These are phyloP conservation scores for Plebejus argus DNA, from an alignment of 2,888 invertebrate genomes.

Conservation along the genomic window DNA sequence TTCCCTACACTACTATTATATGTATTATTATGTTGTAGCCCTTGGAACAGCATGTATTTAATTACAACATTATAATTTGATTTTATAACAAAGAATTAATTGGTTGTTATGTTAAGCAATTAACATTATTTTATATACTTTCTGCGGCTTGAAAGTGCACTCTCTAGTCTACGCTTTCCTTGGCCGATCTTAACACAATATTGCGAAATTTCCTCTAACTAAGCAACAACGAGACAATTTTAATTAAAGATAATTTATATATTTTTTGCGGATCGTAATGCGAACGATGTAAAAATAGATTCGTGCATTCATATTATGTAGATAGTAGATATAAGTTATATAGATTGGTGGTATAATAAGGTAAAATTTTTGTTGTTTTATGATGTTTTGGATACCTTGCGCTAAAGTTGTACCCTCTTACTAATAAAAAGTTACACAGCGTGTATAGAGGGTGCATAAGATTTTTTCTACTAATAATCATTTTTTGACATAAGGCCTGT, in stretches of 20 bases:
- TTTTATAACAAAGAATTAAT: neutral
- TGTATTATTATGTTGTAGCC: neutral
- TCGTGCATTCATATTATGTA: neutral
- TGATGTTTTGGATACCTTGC: too few relatives aligned
- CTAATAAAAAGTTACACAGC: too few relatives aligned
- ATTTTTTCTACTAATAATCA: too few relatives aligned
- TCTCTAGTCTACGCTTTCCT: neutral
- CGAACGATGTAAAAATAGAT: neutral
- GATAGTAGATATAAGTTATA: too few relatives aligned
- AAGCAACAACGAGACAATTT: neutral
- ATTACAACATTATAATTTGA: neutral
- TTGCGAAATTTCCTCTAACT: neutral
- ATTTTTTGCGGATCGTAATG: neutral
- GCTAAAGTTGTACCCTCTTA: too few relatives aligned
- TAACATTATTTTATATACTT: slow-evolving; percentile 9
- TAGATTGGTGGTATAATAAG: too few relatives aligned
- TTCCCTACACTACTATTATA: neutral
- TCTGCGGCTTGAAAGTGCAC: slow-evolving; percentile 3
- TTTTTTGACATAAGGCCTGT: too few relatives aligned
- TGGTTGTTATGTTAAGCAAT: slow-evolving; percentile 18
- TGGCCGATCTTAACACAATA: neutral
- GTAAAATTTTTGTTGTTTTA: too few relatives aligned
- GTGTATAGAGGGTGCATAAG: too few relatives aligned
- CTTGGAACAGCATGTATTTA: neutral
- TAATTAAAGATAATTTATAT: neutral